Evolutionary conservation across 2,797 vertebrate genomes (phyloP).

Genomic region (Bufotes viridis): DNA sequence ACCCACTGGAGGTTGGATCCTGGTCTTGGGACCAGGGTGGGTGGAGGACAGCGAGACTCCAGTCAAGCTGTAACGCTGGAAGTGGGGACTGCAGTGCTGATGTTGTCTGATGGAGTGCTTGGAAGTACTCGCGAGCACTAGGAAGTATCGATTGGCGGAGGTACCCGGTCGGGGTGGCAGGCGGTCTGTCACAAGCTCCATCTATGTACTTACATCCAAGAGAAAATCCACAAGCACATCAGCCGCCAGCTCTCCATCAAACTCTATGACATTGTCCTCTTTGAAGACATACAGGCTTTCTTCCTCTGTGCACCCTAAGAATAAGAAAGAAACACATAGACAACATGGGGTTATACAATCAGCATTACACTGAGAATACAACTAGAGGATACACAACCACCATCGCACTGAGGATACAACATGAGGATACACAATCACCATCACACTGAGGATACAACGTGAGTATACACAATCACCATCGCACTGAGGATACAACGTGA

Average conservation of each 20-base stretch:
- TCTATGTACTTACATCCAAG: constrained; percentile 84
- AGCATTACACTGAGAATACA: neutral
- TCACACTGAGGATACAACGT: neutral
- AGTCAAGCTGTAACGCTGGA: too few relatives aligned
- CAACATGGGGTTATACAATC: neutral
- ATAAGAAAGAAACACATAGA: neutral
- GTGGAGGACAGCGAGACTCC: too few relatives aligned
- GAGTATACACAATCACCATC: neutral
- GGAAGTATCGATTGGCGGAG: too few relatives aligned
- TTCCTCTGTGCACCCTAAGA: constrained; percentile 86
- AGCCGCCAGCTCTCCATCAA: constrained; percentile 90
- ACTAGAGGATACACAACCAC: neutral
- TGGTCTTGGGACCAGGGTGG: too few relatives aligned
- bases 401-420: neutral
- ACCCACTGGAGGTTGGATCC: too few relatives aligned
- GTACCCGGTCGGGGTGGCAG: too few relatives aligned
- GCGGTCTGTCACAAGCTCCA: neutral
- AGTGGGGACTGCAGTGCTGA: too few relatives aligned
- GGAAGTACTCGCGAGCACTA: too few relatives aligned
- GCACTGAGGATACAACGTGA: neutral
- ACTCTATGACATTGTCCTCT: constrained; percentile 88
- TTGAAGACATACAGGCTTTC: constrained; percentile 94
- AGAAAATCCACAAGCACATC: constrained; percentile 93
- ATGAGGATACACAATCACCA: neutral
- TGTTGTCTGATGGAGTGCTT: too few relatives aligned